These are phyloP conservation scores for Labeo calbasu DNA, from an alignment of 2,797 vertebrate genomes.

Conservation along the genomic window DNA sequence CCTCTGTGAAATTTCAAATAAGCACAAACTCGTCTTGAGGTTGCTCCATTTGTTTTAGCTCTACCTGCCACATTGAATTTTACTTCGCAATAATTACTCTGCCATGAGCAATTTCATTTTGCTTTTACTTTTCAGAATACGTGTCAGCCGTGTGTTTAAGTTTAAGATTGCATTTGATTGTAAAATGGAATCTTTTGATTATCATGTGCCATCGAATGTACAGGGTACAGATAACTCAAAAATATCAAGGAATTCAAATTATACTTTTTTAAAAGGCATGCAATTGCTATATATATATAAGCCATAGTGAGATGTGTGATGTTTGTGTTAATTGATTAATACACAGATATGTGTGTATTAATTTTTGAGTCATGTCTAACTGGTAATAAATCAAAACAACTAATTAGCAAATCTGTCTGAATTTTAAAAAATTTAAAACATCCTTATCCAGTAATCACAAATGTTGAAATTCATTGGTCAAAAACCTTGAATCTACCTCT, in stretches of 20 bases:
- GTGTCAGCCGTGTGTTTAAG: constrained; percentile 18
- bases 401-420: background rate
- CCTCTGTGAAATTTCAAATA: constrained; percentile 79
- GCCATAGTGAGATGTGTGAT: background rate
- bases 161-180: constrained; percentile 26
- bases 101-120: constrained; percentile 57
- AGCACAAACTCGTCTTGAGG: constrained; percentile 76
- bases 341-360: no score
- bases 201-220: background rate
- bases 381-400: background rate
- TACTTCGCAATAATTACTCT: constrained; percentile 56
- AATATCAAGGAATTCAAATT: background rate
- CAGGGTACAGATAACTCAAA: background rate
- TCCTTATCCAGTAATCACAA: background rate
- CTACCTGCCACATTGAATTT: constrained; percentile 61
- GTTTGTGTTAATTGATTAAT: no score
- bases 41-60: constrained; percentile 77
- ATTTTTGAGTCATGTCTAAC: background rate
- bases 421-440: background rate
- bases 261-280: background rate
- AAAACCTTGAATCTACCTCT: background rate
- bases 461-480: background rate
- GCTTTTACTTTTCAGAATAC: constrained; percentile 46
- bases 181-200: constrained; percentile 10
- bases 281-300: background rate